Evolutionary conservation across 2,797 vertebrate genomes (phyloP).

Genomic region (Balearica regulorum): DNA sequence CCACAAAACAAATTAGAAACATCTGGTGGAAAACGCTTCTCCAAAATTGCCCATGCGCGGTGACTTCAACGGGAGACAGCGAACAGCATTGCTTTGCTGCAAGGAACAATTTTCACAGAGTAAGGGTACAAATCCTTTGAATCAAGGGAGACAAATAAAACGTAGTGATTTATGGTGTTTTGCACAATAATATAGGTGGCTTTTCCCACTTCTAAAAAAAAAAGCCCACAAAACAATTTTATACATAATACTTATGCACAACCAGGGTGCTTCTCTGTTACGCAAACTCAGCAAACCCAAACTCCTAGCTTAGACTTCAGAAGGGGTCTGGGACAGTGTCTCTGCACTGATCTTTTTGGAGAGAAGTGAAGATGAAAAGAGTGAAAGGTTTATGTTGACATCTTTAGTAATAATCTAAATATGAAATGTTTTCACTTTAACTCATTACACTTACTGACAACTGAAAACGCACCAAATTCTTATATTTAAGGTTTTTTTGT

Average conservation of each 20-base stretch:
- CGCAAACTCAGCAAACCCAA: neutral
- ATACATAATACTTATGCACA: neutral
- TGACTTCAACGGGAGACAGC: neutral
- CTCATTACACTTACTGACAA: neutral
- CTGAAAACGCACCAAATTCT: neutral
- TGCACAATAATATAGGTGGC: neutral
- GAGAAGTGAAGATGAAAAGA: neutral
- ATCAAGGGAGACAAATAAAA: neutral
- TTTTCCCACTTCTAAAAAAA: neutral
- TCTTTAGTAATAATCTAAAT: neutral
- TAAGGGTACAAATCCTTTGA: neutral
- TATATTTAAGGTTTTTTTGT: neutral
- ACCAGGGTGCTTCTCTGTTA: neutral
- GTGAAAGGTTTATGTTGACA: neutral
- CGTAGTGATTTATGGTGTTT: neutral
- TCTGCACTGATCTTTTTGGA: neutral
- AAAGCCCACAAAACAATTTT: neutral
- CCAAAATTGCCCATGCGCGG: neutral
- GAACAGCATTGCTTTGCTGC: neutral
- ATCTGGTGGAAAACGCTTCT: neutral
- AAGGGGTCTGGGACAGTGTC: neutral
- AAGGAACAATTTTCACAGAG: neutral
- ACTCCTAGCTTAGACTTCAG: neutral
- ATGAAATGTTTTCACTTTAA: neutral
- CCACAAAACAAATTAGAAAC: neutral